A percentile compares a stretch with the other conserved stretches of the same genome.
Evolutionary conservation across 2,797 vertebrate genomes (phyloP).

Genomic region (Lepidocolaptes lacrymiger): DNA sequence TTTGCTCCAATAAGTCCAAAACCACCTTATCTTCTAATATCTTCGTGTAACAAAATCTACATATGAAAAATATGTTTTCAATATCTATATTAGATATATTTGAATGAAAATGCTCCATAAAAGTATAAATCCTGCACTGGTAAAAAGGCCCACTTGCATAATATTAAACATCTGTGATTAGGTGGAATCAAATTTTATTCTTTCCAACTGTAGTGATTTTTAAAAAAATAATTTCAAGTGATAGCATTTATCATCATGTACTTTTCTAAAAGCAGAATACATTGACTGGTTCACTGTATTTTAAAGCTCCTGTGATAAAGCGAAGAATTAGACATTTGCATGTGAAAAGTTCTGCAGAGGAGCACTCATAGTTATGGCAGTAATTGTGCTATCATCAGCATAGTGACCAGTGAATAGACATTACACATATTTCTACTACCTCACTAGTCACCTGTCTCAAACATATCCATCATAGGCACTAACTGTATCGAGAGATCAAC

Average conservation of each 20-base stretch:
- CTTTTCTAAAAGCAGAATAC: conserved; percentile 7
- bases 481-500: background rate
- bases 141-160: background rate
- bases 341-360: conserved; percentile 17
- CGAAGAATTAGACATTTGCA: background rate
- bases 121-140: background rate
- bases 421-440: background rate
- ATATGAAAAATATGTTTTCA: background rate
- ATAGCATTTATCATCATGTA: conserved; percentile 25
- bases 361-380: background rate
- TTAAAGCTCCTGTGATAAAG: background rate
- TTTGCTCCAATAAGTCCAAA: background rate
- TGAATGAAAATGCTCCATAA: background rate
- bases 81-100: background rate
- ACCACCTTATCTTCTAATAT: background rate
- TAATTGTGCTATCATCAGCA: background rate
- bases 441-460: background rate
- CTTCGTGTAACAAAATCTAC: background rate
- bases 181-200: conserved; percentile 29
- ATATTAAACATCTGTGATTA: background rate
- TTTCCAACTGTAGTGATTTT: background rate
- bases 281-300: background rate
- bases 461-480: background rate
- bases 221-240: background rate
- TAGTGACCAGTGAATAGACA: background rate